Conservation (phyloP, 2,113 vertebrate species). For the Microcebus lehilahytsara region DNA sequence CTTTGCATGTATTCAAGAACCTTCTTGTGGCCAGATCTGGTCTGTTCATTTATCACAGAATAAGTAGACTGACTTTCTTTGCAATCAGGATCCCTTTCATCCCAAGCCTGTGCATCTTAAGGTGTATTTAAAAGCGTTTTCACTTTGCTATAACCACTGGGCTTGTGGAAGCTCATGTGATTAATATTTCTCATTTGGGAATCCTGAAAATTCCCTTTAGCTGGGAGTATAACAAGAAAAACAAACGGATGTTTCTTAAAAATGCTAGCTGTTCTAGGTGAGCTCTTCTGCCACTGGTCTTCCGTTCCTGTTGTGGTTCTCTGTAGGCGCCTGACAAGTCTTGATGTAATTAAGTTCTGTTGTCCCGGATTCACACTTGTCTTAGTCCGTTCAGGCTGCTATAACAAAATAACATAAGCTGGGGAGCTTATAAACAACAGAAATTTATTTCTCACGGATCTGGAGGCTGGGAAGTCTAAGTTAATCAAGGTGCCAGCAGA, state of each 20-base stretch:
- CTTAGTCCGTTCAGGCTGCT: background rate
- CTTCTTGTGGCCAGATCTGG: background rate
- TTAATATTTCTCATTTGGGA: conserved; percentile 16
- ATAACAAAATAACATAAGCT: background rate
- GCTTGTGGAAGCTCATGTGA: conserved; percentile 1
- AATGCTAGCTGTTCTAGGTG: background rate
- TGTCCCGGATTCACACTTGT: background rate
- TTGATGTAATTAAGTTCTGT: background rate
- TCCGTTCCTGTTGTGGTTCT: background rate
- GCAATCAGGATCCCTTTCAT: background rate
- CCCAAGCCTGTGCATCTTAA: background rate
- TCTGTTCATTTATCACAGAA: background rate
- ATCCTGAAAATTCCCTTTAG: background rate
- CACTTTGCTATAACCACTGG: background rate
- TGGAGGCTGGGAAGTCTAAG: background rate
- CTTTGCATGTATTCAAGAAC: background rate
- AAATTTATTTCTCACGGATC: background rate
- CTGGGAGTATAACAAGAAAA: background rate
- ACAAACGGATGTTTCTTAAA: background rate
- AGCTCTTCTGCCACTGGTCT: background rate
- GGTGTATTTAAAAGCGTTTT: conserved; percentile 4
- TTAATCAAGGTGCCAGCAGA: background rate
- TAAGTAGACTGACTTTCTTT: background rate
- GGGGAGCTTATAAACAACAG: background rate
- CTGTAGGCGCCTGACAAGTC: background rate